Evolutionary conservation across 1,140 invertebrate genomes (phyloP).

Genomic region (Pseudomyrmex gracilis): DNA sequence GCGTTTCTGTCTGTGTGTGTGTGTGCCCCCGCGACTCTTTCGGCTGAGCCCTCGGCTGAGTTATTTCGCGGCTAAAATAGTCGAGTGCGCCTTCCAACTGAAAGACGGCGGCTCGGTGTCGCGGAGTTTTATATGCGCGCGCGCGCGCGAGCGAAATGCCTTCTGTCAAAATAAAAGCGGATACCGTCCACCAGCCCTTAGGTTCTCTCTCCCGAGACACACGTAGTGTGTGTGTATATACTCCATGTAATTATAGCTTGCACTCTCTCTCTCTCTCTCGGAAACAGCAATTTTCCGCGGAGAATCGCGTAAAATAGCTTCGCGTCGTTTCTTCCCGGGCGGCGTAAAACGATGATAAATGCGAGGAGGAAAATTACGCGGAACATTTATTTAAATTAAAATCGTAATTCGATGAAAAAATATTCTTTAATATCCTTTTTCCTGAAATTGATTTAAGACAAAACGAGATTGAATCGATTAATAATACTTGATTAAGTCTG

Average conservation of each 20-base stretch:
- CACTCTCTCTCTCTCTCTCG: background rate
- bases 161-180: conserved; percentile 54
- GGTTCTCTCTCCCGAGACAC: background rate
- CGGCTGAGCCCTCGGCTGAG: conserved; percentile 75
- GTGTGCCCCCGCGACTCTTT: conserved; percentile 44
- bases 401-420: background rate
- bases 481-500: too few species aligned
- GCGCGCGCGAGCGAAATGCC: conserved; percentile 61
- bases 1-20: background rate
- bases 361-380: background rate
- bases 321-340: background rate
- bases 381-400: background rate
- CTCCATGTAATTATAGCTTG: conserved; percentile 44
- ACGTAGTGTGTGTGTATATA: background rate
- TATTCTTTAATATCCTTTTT: too few species aligned
- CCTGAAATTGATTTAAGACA: too few species aligned
- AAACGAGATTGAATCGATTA: too few species aligned
- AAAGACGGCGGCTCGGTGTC: conserved; percentile 64
- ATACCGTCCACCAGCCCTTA: conserved; percentile 34
- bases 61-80: conserved; percentile 84
- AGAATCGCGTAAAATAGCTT: conserved; percentile 6
- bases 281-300: background rate
- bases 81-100: conserved; percentile 76
- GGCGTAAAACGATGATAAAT: background rate
- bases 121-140: conserved; percentile 54